These are phyloP conservation scores for Pachypsylla venusta DNA, from an alignment of 1,140 invertebrate species.

Conservation along the genomic window DNA sequence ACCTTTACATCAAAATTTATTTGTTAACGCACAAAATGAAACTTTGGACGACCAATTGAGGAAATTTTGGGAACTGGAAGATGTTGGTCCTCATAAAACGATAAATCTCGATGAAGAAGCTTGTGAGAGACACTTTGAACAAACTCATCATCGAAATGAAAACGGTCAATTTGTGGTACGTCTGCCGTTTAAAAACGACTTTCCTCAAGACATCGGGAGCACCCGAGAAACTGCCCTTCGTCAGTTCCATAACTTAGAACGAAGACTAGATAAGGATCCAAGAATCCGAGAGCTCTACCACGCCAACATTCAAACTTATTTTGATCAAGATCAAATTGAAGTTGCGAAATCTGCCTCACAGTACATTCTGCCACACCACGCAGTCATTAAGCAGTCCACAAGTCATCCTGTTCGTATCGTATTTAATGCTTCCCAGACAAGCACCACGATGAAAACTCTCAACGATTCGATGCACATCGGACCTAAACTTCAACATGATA, in stretches of 20 bases:
- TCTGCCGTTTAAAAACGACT: neutral
- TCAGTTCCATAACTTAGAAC: neutral
- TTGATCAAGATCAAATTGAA: neutral
- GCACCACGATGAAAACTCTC: too few relatives aligned
- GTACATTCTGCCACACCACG: too few relatives aligned
- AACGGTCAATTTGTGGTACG: neutral
- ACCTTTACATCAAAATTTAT: neutral
- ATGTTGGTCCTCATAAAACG: neutral
- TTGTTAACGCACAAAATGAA: neutral
- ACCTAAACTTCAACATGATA: too few relatives aligned
- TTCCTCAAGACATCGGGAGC: neutral
- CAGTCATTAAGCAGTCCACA: too few relatives aligned
- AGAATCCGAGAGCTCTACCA: neutral
- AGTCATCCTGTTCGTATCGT: too few relatives aligned
- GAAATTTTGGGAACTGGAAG: neutral
- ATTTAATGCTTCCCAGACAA: too few relatives aligned
- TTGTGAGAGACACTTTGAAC: neutral
- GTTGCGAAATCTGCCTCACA: neutral
- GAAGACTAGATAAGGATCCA: neutral
- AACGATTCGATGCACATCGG: too few relatives aligned
- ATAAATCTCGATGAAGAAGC: neutral
- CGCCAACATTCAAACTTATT: too few relatives aligned
- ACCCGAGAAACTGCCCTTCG: neutral
- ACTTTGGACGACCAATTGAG: neutral
- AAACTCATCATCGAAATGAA: constrained; percentile 8